Conservation (phyloP, 2,888 invertebrate genomes). For the Flabesymbios commensalis region DNA sequence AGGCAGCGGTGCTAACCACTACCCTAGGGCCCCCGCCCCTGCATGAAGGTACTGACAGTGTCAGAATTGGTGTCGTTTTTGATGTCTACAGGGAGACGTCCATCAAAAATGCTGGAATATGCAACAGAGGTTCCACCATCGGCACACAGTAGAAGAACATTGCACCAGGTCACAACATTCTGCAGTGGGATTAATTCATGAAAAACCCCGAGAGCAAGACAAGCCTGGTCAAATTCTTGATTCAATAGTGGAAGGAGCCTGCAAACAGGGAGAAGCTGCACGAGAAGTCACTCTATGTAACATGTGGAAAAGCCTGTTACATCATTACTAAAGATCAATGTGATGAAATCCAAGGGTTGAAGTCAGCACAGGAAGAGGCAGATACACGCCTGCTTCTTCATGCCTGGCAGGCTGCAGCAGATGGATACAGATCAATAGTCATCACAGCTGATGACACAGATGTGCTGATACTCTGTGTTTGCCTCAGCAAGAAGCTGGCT, state of each 20-base stretch:
- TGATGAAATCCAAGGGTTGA: constrained; percentile 15
- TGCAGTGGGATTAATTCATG: constrained; percentile 16
- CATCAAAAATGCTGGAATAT: constrained; percentile 27
- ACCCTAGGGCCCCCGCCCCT: too few species aligned
- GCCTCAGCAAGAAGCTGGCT: constrained; percentile 2
- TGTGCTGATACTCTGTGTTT: constrained; percentile 22
- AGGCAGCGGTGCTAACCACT: too few species aligned
- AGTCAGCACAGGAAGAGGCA: constrained; percentile 29
- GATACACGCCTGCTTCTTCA: constrained; percentile 29
- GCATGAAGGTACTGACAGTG: too few species aligned
- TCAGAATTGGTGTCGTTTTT: too few species aligned
- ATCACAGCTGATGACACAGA: constrained; percentile 29
- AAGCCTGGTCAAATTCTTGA: constrained; percentile 21
- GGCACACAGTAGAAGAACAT: constrained; percentile 18
- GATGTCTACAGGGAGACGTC: constrained; percentile 24
- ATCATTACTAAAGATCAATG: constrained; percentile 11
- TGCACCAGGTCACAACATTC: constrained; percentile 21
- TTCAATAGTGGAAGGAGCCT: constrained; percentile 16
- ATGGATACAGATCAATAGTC: constrained; percentile 14
- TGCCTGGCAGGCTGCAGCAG: constrained; percentile 13
- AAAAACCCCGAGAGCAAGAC: constrained; percentile 3
- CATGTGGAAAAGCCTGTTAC: constrained; percentile 23
- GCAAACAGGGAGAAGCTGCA: constrained; percentile 9
- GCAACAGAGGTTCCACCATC: constrained; percentile 10
- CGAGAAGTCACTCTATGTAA: constrained; percentile 24